These are phyloP conservation scores for Oscheius myriophilus DNA, from an alignment of 2,888 invertebrate species.

Conservation along the genomic window DNA sequence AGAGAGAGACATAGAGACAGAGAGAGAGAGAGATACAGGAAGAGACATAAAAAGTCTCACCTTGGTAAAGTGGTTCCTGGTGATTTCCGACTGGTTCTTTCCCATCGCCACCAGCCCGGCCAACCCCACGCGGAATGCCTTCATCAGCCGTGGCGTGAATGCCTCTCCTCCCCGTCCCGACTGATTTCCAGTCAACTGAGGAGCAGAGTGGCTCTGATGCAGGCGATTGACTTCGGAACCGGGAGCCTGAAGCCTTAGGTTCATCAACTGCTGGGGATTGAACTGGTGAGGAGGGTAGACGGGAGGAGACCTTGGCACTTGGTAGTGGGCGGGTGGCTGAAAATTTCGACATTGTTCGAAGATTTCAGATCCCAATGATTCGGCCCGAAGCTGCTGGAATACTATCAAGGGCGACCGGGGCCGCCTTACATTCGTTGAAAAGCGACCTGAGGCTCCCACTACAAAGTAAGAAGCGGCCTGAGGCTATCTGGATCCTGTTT, in stretches of 20 bases:
- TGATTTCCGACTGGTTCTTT: constrained; percentile 2
- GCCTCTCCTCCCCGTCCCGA: constrained; percentile 1
- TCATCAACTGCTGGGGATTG: constrained; percentile 21
- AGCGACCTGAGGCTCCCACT: too few relatives aligned
- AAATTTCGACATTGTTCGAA: not conserved
- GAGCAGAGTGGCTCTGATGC: constrained; percentile 64
- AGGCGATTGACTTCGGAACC: constrained; percentile 28
- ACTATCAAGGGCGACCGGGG: too few relatives aligned
- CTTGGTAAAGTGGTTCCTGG: constrained; percentile 28
- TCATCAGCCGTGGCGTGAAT: not conserved
- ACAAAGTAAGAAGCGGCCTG: too few relatives aligned
- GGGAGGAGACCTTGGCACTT: constrained; percentile 2
- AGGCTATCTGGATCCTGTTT: too few relatives aligned
- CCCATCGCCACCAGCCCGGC: constrained; percentile 6
- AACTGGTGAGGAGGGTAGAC: constrained; percentile 17
- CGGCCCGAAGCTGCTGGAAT: too few relatives aligned
- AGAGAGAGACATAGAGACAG: not conserved
- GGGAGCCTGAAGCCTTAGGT: constrained; percentile 9
- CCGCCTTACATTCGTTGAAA: too few relatives aligned
- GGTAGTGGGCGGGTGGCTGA: not conserved
- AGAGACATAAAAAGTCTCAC: too few relatives aligned
- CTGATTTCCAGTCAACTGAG: constrained; percentile 42
- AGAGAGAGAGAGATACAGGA: not conserved
- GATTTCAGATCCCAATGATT: not conserved
- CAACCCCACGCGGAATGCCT: not conserved